Percentiles rank a stretch among this genome's conserved stretches.
These are phyloP conservation scores for Torymus tubicola DNA, from an alignment of 2,888 invertebrate genomes.

Conservation along the genomic window DNA sequence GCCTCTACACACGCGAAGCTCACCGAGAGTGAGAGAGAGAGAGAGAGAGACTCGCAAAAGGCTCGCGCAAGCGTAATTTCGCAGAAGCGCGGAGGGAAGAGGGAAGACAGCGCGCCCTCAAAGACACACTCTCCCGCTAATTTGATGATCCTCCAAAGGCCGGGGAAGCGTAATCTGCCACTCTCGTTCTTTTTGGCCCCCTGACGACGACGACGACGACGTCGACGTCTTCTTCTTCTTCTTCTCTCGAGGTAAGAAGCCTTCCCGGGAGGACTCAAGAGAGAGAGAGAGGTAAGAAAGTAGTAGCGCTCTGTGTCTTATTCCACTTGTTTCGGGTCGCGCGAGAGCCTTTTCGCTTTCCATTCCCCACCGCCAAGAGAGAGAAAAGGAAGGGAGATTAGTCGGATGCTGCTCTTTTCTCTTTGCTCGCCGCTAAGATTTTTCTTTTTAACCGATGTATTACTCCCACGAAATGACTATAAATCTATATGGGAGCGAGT, in stretches of 20 bases:
- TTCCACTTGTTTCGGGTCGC: constrained; percentile 1
- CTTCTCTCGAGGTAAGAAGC: constrained; percentile 55
- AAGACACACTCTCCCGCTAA: constrained; percentile 75
- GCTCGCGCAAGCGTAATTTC: constrained; percentile 71
- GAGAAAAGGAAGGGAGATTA: constrained; percentile 14
- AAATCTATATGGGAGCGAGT: no score
- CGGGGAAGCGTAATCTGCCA: constrained; percentile 72
- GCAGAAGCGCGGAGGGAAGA: constrained; percentile 50
- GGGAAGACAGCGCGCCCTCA: constrained; percentile 64
- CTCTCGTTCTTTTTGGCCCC: constrained; percentile 65
- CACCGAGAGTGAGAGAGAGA: background rate
- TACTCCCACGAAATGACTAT: no score
- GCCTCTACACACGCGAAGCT: constrained; percentile 1
- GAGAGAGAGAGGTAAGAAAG: background rate
- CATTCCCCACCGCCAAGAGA: constrained; percentile 13
- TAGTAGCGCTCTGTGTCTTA: constrained; percentile 18
- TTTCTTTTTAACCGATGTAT: no score
- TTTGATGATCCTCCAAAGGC: constrained; percentile 76
- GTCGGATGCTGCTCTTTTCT: background rate
- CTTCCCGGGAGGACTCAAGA: constrained; percentile 47
- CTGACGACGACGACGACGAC: constrained; percentile 4
- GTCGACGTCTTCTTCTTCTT: constrained; percentile 34
- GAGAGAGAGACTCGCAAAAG: constrained; percentile 61
- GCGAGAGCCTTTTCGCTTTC: background rate
- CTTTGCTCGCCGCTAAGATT: no score